phyloP scores from a whole-genome alignment of 1,140 invertebrate species.

The Mercenaria mercenaria region DNA sequence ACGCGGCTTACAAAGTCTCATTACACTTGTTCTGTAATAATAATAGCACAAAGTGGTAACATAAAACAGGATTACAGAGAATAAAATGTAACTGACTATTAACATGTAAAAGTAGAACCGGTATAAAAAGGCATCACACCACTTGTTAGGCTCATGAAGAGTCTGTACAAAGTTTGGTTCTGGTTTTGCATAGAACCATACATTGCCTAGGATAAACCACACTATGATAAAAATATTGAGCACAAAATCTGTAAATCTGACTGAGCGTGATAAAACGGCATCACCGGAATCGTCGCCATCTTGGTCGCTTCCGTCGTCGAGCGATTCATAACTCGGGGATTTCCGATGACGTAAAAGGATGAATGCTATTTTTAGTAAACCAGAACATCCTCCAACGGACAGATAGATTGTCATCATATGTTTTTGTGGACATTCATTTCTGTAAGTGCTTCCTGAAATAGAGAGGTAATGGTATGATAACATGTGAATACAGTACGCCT shows the following conservation, averaged over 20 bases:
- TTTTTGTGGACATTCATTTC: conserved; percentile 16
- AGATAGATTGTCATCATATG: conserved; percentile 17
- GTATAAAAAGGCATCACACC: conserved; percentile 30
- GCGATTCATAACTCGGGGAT: conserved; percentile 30
- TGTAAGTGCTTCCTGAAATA: conserved; percentile 32
- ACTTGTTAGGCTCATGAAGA: background rate
- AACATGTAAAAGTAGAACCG: background rate
- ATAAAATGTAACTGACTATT: background rate
- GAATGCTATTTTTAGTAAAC: conserved; percentile 33
- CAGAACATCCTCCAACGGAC: background rate
- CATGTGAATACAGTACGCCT: too few species aligned
- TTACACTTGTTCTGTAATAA: background rate
- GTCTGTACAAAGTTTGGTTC: conserved; percentile 21
- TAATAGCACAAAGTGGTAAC: background rate
- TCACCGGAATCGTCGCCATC: conserved; percentile 14
- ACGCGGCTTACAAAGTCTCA: background rate
- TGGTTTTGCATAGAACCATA: conserved; percentile 15
- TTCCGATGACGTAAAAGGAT: conserved; percentile 35
- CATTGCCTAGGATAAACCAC: conserved; percentile 32
- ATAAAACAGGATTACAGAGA: background rate
- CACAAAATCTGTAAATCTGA: conserved; percentile 32
- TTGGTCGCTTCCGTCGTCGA: background rate
- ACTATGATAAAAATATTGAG: conserved; percentile 22
- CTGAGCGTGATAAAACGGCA: background rate
- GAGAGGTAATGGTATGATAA: too few species aligned